phyloP scores from a whole-genome alignment of 2,113 vertebrate genomes.

The Poecilia latipinna region DNA sequence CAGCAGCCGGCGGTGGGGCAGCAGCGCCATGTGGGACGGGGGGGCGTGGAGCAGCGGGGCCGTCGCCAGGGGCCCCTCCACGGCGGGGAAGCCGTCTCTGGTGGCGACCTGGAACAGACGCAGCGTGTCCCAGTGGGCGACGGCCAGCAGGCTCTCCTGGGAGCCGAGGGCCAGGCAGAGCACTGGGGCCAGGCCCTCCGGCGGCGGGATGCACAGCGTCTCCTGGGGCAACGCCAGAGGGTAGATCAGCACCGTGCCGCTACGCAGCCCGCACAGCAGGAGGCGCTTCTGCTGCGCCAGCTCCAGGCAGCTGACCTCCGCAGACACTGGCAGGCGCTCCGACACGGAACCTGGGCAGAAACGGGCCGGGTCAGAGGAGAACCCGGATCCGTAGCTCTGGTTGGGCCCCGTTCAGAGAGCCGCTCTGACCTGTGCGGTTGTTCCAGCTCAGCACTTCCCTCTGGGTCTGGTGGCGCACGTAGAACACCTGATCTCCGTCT shows the following conservation, averaged over 20 bases:
- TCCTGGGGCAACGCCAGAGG: constrained; percentile 78
- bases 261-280: constrained; percentile 78
- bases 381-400: neutral
- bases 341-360: constrained; percentile 67
- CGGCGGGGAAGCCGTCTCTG: constrained; percentile 72
- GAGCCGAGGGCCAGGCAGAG: constrained; percentile 65
- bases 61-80: constrained; percentile 68
- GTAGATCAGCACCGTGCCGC: constrained; percentile 83
- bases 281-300: constrained; percentile 75
- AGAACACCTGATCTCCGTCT: constrained; percentile 73
- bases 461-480: constrained; percentile 72
- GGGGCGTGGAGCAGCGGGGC: constrained; percentile 67
- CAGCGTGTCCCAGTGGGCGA: constrained; percentile 68
- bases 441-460: constrained; percentile 83
- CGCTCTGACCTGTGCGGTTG: constrained; percentile 76
- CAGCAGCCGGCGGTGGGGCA: constrained; percentile 69
- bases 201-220: constrained; percentile 80
- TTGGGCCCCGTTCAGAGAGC: too few relatives aligned
- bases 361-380: neutral
- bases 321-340: constrained; percentile 68
- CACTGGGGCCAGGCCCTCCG: constrained; percentile 71
- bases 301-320: constrained; percentile 79
- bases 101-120: constrained; percentile 76
- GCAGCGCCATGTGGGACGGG: constrained; percentile 73
- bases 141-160: constrained; percentile 74